Conservation (phyloP, 2,113 vertebrate genomes). For the Eublepharis macularius region DNA sequence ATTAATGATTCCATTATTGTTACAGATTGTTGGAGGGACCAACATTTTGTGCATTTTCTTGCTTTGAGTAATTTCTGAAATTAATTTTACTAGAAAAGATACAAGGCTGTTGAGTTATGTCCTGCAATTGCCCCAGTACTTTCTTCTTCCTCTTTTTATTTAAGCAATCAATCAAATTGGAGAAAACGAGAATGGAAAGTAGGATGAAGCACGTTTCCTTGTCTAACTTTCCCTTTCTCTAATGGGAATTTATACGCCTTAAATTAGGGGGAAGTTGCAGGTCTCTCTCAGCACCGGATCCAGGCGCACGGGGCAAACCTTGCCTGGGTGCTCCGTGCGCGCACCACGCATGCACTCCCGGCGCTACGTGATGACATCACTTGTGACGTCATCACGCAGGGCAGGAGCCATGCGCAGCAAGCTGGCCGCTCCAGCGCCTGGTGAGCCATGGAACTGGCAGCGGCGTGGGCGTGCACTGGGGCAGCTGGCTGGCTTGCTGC, state of each 20-base stretch:
- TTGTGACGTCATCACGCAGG: no score
- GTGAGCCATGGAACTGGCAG: no score
- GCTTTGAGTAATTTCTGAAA: conserved; percentile 8
- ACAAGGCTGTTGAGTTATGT: background rate
- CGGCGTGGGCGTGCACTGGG: no score
- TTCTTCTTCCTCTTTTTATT: background rate
- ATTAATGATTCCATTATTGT: conserved; percentile 5
- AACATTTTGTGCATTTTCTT: background rate
- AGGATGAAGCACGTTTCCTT: background rate
- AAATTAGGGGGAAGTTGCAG: background rate
- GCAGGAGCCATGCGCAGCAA: no score
- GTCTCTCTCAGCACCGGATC: background rate
- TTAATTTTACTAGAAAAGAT: background rate
- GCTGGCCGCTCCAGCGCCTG: no score
- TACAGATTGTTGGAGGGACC: background rate
- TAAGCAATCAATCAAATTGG: background rate
- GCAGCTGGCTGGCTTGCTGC: no score
- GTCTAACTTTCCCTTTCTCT: background rate
- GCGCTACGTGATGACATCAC: no score
- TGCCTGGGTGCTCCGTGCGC: no score
- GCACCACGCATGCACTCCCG: no score
- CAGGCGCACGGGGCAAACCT: background rate
- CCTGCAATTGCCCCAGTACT: background rate
- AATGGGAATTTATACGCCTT: background rate
- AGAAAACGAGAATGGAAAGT: background rate